A percentile compares a stretch with the other conserved stretches of the same genome.
These are phyloP conservation scores for Buathra laborator DNA, from an alignment of 2,888 invertebrate species.

Conservation along the genomic window DNA sequence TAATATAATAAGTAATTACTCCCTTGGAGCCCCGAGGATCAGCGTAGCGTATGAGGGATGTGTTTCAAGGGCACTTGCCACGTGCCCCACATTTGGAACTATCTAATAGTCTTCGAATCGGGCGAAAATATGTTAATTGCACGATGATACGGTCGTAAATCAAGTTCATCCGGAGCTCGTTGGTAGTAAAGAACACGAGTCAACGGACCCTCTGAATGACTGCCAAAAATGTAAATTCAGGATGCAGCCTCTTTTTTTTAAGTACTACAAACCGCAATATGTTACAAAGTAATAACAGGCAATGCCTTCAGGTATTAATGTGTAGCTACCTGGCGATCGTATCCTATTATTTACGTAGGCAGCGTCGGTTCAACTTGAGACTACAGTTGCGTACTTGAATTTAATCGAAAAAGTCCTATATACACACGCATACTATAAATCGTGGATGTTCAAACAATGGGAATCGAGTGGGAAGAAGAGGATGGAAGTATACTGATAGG, in stretches of 20 bases:
- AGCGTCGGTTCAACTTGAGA: slow-evolving; percentile 20
- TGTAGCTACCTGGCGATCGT: slow-evolving; percentile 3
- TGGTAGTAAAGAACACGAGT: not conserved
- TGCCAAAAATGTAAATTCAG: slow-evolving; percentile 46
- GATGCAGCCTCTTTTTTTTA: slow-evolving; percentile 19
- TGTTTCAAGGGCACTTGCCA: slow-evolving; percentile 39
- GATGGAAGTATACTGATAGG: slow-evolving; percentile 8
- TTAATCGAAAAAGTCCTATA: too few species aligned
- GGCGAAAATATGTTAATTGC: slow-evolving; percentile 59
- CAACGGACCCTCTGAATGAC: slow-evolving; percentile 30
- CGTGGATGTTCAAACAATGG: slow-evolving; percentile 42
- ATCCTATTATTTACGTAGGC: not conserved
- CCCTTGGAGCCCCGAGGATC: slow-evolving; percentile 19
- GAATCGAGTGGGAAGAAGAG: slow-evolving; percentile 24
- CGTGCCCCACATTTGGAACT: slow-evolving; percentile 50
- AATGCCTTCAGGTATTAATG: slow-evolving; percentile 24
- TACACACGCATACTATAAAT: not conserved
- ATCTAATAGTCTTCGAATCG: slow-evolving; percentile 52
- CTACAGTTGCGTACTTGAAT: not conserved
- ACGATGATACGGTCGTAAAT: slow-evolving; percentile 26
- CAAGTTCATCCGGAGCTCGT: slow-evolving; percentile 5
- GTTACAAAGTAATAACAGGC: slow-evolving; percentile 48
- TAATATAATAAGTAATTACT: slow-evolving; percentile 39
- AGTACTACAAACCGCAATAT: not conserved
- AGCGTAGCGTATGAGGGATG: not conserved